Percentiles rank a stretch among this genome's conserved stretches.
Conservation (phyloP, 2,113 vertebrate genomes). For the Clarias batrachus region DNA sequence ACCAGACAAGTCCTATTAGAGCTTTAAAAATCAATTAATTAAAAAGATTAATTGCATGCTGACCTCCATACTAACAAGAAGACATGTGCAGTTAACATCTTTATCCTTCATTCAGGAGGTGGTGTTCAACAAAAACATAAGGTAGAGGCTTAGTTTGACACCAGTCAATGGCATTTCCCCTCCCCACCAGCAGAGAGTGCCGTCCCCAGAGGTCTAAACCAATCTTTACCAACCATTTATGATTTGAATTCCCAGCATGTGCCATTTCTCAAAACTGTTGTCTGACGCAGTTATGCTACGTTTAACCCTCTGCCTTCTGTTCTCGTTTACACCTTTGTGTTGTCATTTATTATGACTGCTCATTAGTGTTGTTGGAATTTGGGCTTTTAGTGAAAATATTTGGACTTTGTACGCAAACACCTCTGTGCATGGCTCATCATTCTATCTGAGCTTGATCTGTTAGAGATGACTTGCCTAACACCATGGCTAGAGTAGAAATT, state of each 20-base stretch:
- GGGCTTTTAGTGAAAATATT: not conserved
- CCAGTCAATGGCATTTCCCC: not conserved
- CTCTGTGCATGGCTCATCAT: not conserved
- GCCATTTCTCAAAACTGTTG: not conserved
- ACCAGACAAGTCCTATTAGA: not conserved
- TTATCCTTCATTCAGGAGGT: not conserved
- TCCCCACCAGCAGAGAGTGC: not conserved
- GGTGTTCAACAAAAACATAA: not conserved
- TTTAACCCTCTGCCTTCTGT: not conserved
- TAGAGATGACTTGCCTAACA: not conserved
- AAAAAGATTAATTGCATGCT: not conserved
- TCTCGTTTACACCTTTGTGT: not conserved
- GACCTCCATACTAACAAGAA: not conserved
- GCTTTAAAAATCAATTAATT: not conserved
- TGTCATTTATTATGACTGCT: not conserved
- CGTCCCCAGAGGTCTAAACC: not conserved
- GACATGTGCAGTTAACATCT: not conserved
- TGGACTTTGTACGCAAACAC: not conserved
- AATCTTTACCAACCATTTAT: not conserved
- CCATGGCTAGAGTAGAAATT: not conserved
- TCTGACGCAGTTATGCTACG: not conserved
- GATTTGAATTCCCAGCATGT: not conserved
- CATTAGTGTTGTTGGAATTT: not conserved
- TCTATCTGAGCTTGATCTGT: not conserved
- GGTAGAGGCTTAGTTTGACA: not conserved